Percentiles rank a stretch among this genome's conserved stretches.
These are phyloP conservation scores for Aporophyla nigra DNA, from an alignment of 2,888 invertebrate genomes.

Conservation along the genomic window DNA sequence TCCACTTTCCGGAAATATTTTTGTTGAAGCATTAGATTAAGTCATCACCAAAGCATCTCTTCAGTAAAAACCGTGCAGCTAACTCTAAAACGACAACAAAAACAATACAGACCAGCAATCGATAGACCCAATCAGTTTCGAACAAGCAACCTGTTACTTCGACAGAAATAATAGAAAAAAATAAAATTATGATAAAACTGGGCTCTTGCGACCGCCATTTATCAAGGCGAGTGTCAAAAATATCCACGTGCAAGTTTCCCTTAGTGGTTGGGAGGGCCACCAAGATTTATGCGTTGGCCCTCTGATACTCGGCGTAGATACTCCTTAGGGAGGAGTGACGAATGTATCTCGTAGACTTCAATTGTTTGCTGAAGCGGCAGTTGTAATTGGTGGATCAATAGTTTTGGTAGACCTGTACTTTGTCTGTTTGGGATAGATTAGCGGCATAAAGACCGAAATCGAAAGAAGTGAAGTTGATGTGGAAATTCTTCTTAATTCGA, in stretches of 20 bases:
- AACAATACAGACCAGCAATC: constrained; percentile 26
- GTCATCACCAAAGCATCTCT: too few species aligned
- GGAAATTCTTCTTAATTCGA: too few species aligned
- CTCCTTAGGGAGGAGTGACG: constrained; percentile 67
- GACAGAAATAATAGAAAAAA: constrained; percentile 60
- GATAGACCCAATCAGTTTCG: constrained; percentile 54
- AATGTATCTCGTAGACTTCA: constrained; percentile 66
- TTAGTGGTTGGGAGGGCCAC: constrained; percentile 67
- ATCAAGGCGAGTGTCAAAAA: constrained; percentile 70
- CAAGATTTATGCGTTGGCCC: constrained; percentile 66
- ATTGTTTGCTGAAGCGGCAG: constrained; percentile 57
- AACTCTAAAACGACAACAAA: neutral
- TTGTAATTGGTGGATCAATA: constrained; percentile 51
- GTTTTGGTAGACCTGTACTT: neutral
- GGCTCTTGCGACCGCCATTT: constrained; percentile 62
- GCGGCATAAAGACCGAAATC: neutral
- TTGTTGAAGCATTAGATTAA: neutral
- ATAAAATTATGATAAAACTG: constrained; percentile 63
- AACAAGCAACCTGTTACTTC: constrained; percentile 68
- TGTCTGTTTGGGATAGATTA: neutral
- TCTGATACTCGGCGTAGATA: constrained; percentile 52
- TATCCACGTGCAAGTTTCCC: constrained; percentile 70
- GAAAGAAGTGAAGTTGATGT: neutral
- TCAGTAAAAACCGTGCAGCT: neutral
- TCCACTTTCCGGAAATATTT: neutral